phyloP scores from a whole-genome alignment of 2,888 invertebrate species.

The Drosophila melanocephala region DNA sequence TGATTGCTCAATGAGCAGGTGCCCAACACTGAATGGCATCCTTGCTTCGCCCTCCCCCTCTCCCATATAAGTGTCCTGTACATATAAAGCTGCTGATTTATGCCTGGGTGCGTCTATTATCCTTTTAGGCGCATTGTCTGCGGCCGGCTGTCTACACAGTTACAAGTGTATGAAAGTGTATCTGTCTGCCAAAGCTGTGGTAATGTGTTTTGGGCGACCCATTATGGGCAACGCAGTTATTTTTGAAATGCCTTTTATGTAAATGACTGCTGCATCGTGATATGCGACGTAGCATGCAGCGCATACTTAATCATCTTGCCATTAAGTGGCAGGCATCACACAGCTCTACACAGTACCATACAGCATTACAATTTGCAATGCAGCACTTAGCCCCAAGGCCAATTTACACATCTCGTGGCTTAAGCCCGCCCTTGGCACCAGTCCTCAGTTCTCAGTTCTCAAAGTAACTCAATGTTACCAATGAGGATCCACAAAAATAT shows the following conservation, averaged over 20 bases:
- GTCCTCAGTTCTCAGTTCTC: not conserved
- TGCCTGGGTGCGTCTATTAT: slow-evolving; percentile 55
- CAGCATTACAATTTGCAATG: slow-evolving; percentile 33
- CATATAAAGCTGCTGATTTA: slow-evolving; percentile 62
- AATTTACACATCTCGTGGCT: slow-evolving; percentile 11
- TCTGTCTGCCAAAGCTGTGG: slow-evolving; percentile 24
- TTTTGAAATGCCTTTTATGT: slow-evolving; percentile 59
- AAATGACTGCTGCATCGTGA: slow-evolving; percentile 66
- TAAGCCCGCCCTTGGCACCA: not conserved
- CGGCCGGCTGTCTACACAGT: slow-evolving; percentile 8
- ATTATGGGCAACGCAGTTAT: slow-evolving; percentile 44
- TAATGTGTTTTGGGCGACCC: slow-evolving; percentile 39
- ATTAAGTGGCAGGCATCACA: slow-evolving; percentile 62
- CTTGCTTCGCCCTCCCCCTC: no score
- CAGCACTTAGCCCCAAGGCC: slow-evolving; percentile 47
- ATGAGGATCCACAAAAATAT: not conserved
- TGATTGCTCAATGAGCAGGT: slow-evolving; percentile 63
- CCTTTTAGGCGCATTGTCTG: slow-evolving; percentile 36
- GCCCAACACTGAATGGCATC: not conserved
- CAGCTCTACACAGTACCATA: not conserved
- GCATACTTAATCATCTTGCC: slow-evolving; percentile 73
- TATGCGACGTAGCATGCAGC: slow-evolving; percentile 48
- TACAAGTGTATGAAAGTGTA: slow-evolving; percentile 6
- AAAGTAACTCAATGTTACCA: not conserved
- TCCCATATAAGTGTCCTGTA: not conserved